Evolutionary conservation across 2,797 vertebrate genomes (phyloP).

Genomic region (Myiotriccus ornatus): DNA sequence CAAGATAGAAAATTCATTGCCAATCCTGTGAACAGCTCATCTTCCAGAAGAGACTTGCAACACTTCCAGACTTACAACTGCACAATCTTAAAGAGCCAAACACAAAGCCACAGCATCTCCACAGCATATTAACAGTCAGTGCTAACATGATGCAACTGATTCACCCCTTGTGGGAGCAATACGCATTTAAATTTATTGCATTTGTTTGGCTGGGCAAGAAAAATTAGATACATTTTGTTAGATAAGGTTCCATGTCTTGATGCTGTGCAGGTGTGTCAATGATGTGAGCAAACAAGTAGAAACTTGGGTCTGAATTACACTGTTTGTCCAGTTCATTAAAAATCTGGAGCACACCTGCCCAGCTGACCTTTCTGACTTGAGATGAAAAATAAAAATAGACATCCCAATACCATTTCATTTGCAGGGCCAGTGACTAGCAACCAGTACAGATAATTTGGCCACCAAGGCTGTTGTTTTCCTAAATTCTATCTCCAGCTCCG

Average conservation of each 20-base stretch:
- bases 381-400: not conserved
- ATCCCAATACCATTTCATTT: not conserved
- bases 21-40: not conserved
- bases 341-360: not conserved
- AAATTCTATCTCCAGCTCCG: not conserved
- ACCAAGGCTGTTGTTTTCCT: not conserved
- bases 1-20: not conserved
- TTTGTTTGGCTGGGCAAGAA: not conserved
- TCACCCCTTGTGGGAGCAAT: not conserved
- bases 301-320: not conserved
- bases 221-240: not conserved
- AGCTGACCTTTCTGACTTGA: not conserved
- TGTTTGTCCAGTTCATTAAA: not conserved
- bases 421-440: not conserved
- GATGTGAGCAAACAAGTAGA: not conserved
- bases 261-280: not conserved
- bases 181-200: not conserved
- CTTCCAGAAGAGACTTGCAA: not conserved
- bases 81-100: not conserved
- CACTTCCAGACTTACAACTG: not conserved
- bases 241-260: not conserved
- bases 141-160: not conserved
- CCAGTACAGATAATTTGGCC: not conserved
- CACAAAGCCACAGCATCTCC: not conserved
- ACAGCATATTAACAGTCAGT: not conserved